Base-by-base conservation (phyloP, 23 tunicate species). In the Aplidium turbinatum region DNA sequence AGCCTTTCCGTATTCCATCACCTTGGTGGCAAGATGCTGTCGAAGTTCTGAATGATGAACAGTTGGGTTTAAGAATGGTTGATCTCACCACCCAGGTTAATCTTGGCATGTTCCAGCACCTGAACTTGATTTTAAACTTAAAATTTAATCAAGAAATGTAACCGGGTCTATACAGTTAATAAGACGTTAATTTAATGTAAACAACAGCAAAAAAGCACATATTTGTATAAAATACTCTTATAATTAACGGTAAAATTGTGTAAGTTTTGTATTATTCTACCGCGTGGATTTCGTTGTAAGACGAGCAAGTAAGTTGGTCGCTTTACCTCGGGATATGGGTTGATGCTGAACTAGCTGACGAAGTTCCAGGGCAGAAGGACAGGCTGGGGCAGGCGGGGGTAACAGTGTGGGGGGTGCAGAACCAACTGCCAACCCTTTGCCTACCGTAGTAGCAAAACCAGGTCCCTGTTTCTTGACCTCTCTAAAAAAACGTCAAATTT, bases 381-480 rank as follows among this genome's bases (percentile, higher is more conserved):
- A 88, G 27, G 76, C 45, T 67, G 96, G 96, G 2, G 73, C 68
- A 0, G 78, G 73, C 24, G 87, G 96, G 19, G 87, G 83, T 38
- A 40, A 51, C 0, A 70, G 48, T 0, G 85, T 75, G 1, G 38
- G 19, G 0, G 87, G 83, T 30, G 87, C 87, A 38, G 76, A 68
- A 19, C 96, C 96, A 13, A 88, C 80, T 19, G 87, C 83, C 31
- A 88, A 62, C 9, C 96, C 96, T 51, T 88, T 88, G 1, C 96
- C 96, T 4, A 47, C 70, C n/a, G 83, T 80, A 22, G 87, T 88
- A 4, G 76, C 96, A 51, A 88, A 88, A 3, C 83, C 68, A 6
- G 96, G 96, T 13, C 96, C 96, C 3, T 66, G 36, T 60, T 48
- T 81, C 58, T 81, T 81, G 4, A 39, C 58, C 29, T 78, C 94